Base-by-base conservation (phyloP, 1,140 invertebrate genomes). In the Temnothorax nylanderi region DNA sequence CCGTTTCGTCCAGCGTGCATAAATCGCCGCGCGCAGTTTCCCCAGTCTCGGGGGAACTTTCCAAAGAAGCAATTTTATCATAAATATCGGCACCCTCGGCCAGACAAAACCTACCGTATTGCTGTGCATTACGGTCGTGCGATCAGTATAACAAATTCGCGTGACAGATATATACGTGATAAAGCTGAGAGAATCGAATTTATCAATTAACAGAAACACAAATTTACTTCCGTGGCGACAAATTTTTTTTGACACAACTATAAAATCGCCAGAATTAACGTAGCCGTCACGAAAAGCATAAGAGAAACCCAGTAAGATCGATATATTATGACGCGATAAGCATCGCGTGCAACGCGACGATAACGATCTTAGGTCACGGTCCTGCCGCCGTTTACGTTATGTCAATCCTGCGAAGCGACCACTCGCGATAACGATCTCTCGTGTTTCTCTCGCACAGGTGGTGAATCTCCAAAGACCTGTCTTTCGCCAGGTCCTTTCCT, bases 1-100 rank as follows among this genome's bases (percentile, higher is more conserved):
- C 54, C 67, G 54, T 87, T 78, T 6, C 71, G 87, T 84, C 64
- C 87, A 80, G 56, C 78, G 74, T 34, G 78, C 89, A 26, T 92
- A 92, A 93, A 92, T 89, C 26, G n/a, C 88, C 62, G 32, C 87
- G 82, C 64, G 80, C 80, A 80, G 87, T 69, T 89, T 86, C 90
- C 91, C 92, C 69, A 84, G 81, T 94, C 94, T 76, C 93, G 56
- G 34, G 93, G 89, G 93, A 94, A 87, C 88, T 56, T 86, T 90
- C 82, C 74, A 65, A 87, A 87, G 87, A 72, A 90, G 85, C 90
- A 90, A 71, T 92, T 92, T 89, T 88, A 89, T 89, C 92, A 90
- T 92, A 93, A 94, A 93, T 94, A 93, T 94, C 88, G 88, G 65
- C 65, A 72, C 65, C 65, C 86, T 51, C n/a, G 77, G 5, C 37